Evolutionary conservation across 1,140 invertebrate genomes (phyloP).

Genomic region (Andricus grossulariae): DNA sequence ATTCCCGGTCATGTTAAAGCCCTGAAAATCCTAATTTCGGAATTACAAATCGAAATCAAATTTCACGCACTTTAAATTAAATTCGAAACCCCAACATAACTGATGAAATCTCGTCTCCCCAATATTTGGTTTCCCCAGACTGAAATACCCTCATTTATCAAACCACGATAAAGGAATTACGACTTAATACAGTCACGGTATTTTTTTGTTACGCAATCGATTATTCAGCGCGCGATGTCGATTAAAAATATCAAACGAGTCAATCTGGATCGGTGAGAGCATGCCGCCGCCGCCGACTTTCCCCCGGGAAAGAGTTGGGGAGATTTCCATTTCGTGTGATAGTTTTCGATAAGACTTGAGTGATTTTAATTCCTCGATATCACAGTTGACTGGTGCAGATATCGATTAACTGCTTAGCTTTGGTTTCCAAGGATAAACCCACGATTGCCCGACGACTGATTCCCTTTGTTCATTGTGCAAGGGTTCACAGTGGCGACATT

Average conservation of each 20-base stretch:
- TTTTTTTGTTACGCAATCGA: not conserved
- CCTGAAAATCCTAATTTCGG: no score
- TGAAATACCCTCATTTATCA: no score
- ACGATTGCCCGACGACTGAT: constrained; percentile 27
- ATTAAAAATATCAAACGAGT: constrained; percentile 24
- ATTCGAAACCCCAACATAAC: no score
- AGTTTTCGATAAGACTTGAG: constrained; percentile 28
- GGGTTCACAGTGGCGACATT: constrained; percentile 29
- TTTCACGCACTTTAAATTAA: no score
- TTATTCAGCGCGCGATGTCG: constrained; percentile 1
- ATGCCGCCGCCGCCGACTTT: not conserved
- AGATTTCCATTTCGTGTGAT: constrained; percentile 18
- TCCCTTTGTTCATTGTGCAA: constrained; percentile 31
- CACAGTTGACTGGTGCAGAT: constrained; percentile 26
- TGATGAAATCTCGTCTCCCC: no score
- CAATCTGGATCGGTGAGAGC: not conserved
- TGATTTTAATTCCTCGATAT: constrained; percentile 25
- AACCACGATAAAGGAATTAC: not conserved
- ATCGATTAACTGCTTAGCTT: constrained; percentile 30
- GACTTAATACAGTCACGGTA: not conserved
- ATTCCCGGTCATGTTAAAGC: no score
- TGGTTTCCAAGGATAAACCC: constrained; percentile 29
- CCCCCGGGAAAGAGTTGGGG: constrained; percentile 12
- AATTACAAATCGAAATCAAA: no score
- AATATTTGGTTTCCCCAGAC: no score